Percentiles rank a stretch among this genome's conserved stretches.
Evolutionary conservation across 2,888 invertebrate genomes (phyloP).

Genomic region (Entomobrya proxima): DNA sequence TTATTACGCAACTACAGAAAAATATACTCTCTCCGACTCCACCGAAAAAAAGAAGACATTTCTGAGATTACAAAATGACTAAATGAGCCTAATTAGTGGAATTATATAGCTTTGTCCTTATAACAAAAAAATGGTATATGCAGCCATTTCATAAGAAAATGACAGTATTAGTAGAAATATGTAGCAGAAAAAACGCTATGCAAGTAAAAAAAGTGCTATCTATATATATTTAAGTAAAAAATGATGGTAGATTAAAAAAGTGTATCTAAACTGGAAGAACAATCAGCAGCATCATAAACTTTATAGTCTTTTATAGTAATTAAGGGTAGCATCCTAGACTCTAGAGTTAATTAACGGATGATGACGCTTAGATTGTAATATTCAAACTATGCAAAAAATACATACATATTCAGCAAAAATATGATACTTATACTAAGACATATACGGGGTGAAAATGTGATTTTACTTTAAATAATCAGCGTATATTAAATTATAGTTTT

Average conservation of each 20-base stretch:
- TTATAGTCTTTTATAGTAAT: not conserved
- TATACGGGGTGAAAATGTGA: not conserved
- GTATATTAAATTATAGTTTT: not conserved
- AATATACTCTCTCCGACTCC: constrained; percentile 12
- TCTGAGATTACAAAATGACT: not conserved
- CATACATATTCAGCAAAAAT: not conserved
- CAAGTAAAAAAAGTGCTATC: constrained; percentile 37
- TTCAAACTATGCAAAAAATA: constrained; percentile 16
- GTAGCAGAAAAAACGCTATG: not conserved
- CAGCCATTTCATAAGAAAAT: too few species aligned
- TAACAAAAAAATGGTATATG: too few species aligned
- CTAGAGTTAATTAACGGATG: not conserved
- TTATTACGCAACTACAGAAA: not conserved
- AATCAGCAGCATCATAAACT: not conserved
- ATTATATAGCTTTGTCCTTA: too few species aligned
- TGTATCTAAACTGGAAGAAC: not conserved
- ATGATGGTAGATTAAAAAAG: too few species aligned
- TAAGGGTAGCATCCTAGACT: too few species aligned
- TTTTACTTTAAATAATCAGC: not conserved
- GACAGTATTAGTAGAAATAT: too few species aligned
- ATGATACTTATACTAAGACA: not conserved
- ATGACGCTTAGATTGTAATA: constrained; percentile 47
- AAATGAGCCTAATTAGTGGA: too few species aligned
- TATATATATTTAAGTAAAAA: not conserved
- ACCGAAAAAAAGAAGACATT: constrained; percentile 1